Evolutionary conservation across 2,888 invertebrate species (phyloP).

Genomic region (Temnothorax ravouxi): DNA sequence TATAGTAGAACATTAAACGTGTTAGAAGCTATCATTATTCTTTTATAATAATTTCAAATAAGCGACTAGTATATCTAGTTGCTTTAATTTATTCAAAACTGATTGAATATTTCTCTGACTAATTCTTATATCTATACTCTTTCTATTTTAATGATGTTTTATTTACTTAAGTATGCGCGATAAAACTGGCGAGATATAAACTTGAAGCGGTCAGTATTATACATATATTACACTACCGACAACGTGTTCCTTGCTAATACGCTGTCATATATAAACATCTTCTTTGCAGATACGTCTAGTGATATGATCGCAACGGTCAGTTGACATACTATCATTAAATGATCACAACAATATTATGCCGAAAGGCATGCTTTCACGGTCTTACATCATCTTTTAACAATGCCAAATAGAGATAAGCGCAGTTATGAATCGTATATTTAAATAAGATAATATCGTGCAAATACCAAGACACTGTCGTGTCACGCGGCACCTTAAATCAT

Average conservation of each 20-base stretch:
- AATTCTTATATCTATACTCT: background rate
- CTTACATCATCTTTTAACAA: constrained; percentile 30
- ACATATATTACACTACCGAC: background rate
- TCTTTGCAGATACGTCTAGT: background rate
- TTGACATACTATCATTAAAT: constrained; percentile 8
- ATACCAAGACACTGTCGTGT: background rate
- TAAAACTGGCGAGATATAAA: background rate
- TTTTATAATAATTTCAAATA: background rate
- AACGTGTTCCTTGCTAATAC: background rate
- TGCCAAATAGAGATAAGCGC: constrained; percentile 7
- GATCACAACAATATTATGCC: constrained; percentile 14
- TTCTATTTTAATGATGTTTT: background rate
- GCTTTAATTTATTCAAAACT: background rate
- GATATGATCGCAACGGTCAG: background rate
- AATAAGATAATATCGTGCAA: constrained; percentile 27
- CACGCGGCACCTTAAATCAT: background rate
- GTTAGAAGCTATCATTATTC: background rate
- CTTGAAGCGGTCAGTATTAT: background rate
- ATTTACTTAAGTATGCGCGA: background rate
- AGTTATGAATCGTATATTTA: constrained; percentile 3
- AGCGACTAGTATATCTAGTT: background rate
- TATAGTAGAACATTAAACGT: background rate
- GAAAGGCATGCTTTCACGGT: background rate
- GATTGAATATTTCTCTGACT: background rate
- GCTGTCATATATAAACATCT: background rate